A percentile compares a stretch with the other conserved stretches of the same genome.
These are phyloP conservation scores for Daboia siamensis DNA, from an alignment of 2,113 vertebrate species.

Conservation along the genomic window DNA sequence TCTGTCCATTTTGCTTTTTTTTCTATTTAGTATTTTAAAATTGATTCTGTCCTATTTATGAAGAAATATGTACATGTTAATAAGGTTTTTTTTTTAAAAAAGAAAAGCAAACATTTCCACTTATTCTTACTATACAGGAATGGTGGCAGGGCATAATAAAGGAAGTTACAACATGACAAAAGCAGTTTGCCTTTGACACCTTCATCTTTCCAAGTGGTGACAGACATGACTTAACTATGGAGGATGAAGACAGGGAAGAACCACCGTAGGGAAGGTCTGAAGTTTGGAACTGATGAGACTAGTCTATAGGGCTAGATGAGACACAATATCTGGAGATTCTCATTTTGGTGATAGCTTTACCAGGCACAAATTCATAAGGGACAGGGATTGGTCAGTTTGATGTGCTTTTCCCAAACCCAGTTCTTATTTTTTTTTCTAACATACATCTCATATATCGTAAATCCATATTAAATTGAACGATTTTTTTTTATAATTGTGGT, in stretches of 20 bases:
- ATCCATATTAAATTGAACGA: background rate
- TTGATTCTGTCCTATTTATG: background rate
- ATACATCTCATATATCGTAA: background rate
- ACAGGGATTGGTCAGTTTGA: background rate
- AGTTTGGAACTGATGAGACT: background rate
- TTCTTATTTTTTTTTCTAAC: background rate
- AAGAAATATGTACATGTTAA: background rate
- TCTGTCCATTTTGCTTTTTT: background rate
- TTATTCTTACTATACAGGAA: background rate
- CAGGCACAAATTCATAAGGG: background rate
- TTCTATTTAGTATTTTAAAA: background rate
- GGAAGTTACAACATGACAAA: background rate
- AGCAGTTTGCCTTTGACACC: background rate
- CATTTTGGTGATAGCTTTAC: background rate
- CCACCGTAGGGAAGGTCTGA: background rate
- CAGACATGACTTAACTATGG: background rate
- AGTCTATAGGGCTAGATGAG: background rate
- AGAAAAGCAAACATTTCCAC: background rate
- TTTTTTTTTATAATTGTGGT: background rate
- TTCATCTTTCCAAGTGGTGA: background rate
- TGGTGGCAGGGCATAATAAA: background rate
- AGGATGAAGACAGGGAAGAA: background rate
- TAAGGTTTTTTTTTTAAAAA: background rate
- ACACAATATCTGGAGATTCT: background rate
- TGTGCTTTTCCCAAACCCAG: background rate